Evolutionary conservation across 23 tunicate species (phyloP).

Genomic region (Clavelina lepadiformis): DNA sequence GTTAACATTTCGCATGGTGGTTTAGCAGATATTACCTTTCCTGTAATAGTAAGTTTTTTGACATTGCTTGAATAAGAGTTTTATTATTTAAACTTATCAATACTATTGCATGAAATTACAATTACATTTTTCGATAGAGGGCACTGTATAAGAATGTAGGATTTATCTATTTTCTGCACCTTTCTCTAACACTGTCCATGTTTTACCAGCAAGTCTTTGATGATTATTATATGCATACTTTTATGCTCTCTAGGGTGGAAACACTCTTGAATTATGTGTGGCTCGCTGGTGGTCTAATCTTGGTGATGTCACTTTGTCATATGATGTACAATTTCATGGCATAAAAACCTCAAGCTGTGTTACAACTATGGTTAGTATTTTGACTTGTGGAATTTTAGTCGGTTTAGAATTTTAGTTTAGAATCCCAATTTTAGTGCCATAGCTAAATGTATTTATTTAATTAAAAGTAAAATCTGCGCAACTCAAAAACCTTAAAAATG

Average conservation of each 20-base stretch:
- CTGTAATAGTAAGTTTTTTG: conserved; percentile 69
- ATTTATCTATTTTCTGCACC: too few species aligned
- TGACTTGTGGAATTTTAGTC: too few species aligned
- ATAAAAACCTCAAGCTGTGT: conserved; percentile 16
- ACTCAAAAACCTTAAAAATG: not conserved
- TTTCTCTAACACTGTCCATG: too few species aligned
- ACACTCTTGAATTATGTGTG: conserved; percentile 58
- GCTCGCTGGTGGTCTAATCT: conserved; percentile 93
- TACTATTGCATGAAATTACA: too few species aligned
- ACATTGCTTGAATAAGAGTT: too few species aligned
- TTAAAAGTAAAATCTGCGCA: too few species aligned
- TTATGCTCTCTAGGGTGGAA: conserved; percentile 47
- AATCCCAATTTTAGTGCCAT: not conserved
- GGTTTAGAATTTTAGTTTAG: too few species aligned
- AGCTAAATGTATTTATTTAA: not conserved
- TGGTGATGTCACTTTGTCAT: conserved; percentile 51
- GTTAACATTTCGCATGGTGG: conserved; percentile 28
- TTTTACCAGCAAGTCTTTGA: not conserved
- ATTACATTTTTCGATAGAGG: too few species aligned
- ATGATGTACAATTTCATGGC: conserved; percentile 54
- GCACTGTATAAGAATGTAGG: too few species aligned
- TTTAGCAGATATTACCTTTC: conserved; percentile 39
- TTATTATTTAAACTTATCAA: too few species aligned
- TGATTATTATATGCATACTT: too few species aligned
- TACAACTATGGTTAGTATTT: conserved; percentile 50